Evolutionary conservation across 2,797 vertebrate genomes (phyloP).

Genomic region (Eulemur albifrons): DNA sequence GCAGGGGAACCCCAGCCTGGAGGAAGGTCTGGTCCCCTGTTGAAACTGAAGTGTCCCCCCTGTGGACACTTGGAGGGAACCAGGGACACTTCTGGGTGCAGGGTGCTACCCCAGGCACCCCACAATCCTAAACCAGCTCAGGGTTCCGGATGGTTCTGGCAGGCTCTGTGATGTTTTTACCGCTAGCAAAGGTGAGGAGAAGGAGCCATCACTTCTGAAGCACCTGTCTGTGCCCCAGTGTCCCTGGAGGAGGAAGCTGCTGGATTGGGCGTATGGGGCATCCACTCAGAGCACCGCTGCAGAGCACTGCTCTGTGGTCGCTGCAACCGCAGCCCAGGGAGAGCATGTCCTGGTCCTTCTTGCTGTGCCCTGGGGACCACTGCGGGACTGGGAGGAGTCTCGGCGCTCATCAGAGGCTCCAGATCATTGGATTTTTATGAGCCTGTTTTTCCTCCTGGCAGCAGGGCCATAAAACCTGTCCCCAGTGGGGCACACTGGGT

Average conservation of each 20-base stretch:
- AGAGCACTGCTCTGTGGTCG: not conserved
- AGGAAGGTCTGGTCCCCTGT: not conserved
- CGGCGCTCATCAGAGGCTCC: not conserved
- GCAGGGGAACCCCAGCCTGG: not conserved
- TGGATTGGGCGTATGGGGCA: not conserved
- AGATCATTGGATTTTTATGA: not conserved
- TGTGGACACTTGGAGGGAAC: not conserved
- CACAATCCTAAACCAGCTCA: not conserved
- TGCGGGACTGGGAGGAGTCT: not conserved
- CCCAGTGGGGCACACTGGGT: not conserved
- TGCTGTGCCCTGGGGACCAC: not conserved
- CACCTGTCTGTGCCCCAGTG: fast-evolving
- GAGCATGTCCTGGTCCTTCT: no score
- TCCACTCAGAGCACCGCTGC: not conserved
- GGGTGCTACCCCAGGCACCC: no score
- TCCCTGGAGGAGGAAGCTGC: not conserved
- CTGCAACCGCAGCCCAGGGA: fast-evolving
- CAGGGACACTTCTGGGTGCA: not conserved
- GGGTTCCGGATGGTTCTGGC: not conserved
- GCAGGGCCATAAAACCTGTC: not conserved
- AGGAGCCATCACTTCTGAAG: not conserved
- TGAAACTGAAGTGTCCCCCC: fast-evolving
- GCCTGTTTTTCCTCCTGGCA: not conserved
- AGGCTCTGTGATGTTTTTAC: not conserved
- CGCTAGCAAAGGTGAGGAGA: no score